Base-by-base conservation (phyloP, 1,140 invertebrate genomes). In the Macrosteles quadrilineatus region DNA sequence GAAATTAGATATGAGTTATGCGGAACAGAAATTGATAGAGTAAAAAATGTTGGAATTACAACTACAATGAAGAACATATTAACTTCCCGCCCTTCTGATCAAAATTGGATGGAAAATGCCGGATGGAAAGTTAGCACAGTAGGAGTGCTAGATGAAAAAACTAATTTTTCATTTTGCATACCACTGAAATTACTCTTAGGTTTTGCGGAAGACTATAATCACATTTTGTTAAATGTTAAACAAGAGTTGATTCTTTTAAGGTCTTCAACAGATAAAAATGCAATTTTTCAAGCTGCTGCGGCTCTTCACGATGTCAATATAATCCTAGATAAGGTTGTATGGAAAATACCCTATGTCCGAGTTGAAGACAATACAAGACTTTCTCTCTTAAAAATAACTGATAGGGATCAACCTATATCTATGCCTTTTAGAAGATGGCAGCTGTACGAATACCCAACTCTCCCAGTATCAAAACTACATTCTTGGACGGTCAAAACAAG, bases 151-250 rank as follows among this genome's bases (percentile, higher is more conserved):
- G 4, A 2, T 2, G 45, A 43, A 25, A 45, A 55, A 43, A 64
- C 23, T 9, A 73, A 73, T 59, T 82, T 82, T 67, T 75, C 79
- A 67, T 74, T 78, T 30, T 73, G 73, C 27, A 75, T 84, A 45
- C 81, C 81, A 6, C 59, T 83, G 19, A 78, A 73, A 53, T 70
- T 78, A 45, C 45, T 82, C 0, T 70, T 82, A 1, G 80, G 81
- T 17, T 82, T 83, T 75, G 78, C 78, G 55, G 80, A 84, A 75
- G 81, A 83, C 75, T 84, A 81, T 76, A 73, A 75, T 64, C 79
- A 79, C 76, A 78, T 84, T 50, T 72, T 83, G n/a, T n/a, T n/a
- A n/a, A n/a, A n/a, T n/a, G n/a, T 73, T 9, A 80, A 81, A 75
- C 81, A 82, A 74, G 80, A 83, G 74, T 66, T 83, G 19, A 77